Evolutionary conservation across 2,797 vertebrate species (phyloP).

Genomic region (Schizopygopsis malacanthus): DNA sequence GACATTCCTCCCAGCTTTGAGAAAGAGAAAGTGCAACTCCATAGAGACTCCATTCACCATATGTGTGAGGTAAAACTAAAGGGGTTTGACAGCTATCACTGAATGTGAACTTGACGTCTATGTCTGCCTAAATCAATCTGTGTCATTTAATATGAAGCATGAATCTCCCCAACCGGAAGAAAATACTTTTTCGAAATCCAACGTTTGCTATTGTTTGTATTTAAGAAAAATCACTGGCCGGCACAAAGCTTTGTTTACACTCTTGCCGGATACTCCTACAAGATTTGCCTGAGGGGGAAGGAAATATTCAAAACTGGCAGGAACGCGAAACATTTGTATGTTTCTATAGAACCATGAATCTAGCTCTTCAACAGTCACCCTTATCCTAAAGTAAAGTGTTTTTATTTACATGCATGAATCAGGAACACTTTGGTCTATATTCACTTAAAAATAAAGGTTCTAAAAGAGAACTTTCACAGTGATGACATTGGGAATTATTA

Average conservation of each 20-base stretch:
- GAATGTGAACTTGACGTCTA: constrained; percentile 2
- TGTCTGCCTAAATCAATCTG: not conserved
- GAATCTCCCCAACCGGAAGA: not conserved
- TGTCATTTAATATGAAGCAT: not conserved
- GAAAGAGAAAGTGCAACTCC: constrained; percentile 9
- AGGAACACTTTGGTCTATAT: not conserved
- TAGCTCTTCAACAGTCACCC: not conserved
- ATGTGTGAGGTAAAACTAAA: constrained; percentile 32
- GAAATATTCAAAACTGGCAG: constrained; percentile 47
- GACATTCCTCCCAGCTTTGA: constrained; percentile 55
- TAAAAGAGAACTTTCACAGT: not conserved
- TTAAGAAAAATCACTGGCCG: not conserved
- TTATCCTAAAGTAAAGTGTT: not conserved
- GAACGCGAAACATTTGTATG: constrained; percentile 38
- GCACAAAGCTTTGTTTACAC: constrained; percentile 29
- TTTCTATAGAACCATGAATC: constrained; percentile 21
- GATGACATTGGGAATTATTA: not conserved
- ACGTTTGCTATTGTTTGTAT: constrained; percentile 6
- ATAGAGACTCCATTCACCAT: constrained; percentile 28
- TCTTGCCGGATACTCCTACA: constrained; percentile 30
- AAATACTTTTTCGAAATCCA: not conserved
- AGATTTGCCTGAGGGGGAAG: constrained; percentile 34
- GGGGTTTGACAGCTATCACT: not conserved
- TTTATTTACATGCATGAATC: constrained; percentile 16
- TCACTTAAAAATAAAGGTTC: not conserved